phyloP scores from a whole-genome alignment of 2,888 invertebrate genomes.

The Plemyria rubiginata region DNA sequence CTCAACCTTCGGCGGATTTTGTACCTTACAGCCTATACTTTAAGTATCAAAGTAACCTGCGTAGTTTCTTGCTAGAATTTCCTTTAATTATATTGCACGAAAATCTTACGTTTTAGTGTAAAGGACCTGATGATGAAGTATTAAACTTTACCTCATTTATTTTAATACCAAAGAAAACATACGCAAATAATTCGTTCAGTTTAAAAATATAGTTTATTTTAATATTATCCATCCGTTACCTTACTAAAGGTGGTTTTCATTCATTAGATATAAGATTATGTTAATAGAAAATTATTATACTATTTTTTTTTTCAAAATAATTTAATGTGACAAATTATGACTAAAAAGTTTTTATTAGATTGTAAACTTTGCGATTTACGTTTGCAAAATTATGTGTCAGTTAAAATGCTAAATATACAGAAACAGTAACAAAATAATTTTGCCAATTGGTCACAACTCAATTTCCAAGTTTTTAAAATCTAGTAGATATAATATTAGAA shows the following conservation, averaged over 20 bases:
- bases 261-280: conserved; percentile 21
- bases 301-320: not conserved
- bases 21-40: not conserved
- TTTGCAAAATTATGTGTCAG: not conserved
- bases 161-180: conserved; percentile 36
- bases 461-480: conserved; percentile 10
- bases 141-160: conserved; percentile 19
- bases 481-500: conserved; percentile 17
- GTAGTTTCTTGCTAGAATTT: conserved; percentile 5
- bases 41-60: conserved; percentile 5
- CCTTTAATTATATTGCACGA: not conserved
- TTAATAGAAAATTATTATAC: conserved; percentile 19
- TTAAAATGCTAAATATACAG: not conserved
- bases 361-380: not conserved
- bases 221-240: conserved; percentile 22
- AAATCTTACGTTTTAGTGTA: not conserved
- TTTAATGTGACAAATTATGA: conserved; percentile 5
- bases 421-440: not conserved
- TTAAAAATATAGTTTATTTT: conserved; percentile 30
- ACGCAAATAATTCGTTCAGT: conserved; percentile 38
- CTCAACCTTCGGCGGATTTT: conserved; percentile 20
- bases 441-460: conserved; percentile 6
- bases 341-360: not conserved
- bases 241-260: conserved; percentile 23
- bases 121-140: conserved; percentile 17